Base-by-base conservation (phyloP, 1,140 invertebrate genomes). In the Globodera ellingtonae region DNA sequence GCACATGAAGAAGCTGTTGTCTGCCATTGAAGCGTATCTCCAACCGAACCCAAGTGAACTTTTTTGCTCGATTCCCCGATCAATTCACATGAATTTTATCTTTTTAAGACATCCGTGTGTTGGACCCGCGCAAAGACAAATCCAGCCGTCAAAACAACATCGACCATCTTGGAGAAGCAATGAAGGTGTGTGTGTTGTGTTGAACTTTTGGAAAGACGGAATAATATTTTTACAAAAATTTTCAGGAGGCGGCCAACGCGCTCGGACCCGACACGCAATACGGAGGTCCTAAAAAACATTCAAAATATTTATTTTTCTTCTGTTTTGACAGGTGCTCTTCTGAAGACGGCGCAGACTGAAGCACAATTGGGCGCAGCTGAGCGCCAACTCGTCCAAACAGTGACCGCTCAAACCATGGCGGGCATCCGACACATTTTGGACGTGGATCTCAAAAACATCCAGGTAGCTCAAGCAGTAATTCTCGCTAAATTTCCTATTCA, bases 81-180 rank as follows among this genome's bases (percentile, higher is more conserved):
- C 35, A 35, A 3, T 21, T 3, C 15, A 56, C 10, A 67, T 48
- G 7, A 44, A 81, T 78, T 8, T 24, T 59, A n/a, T 9, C 52
- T n/a, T 15, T 24, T 50, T 46, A 21, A 94, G 95, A 94, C 76
- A 94, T 95, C 86, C 92, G 95, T 80, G 94, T 96, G 78, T 95
- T 97, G 91, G 95, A 98, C 89, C 95, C 93, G 85, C 93, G 97
- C 66, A 95, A 95, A 90, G 95, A 96, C 86, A 96, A 96, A 91
- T 93, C 94, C 35, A 93, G 93, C 72, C 92, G 95, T 56, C 89
- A 94, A 13, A 96, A 93, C 84, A 95, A 96, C 90, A 90, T 95
- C 81, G 95, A 97, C 90, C 93, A 94, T 82, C 91, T 98, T 21
- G 96, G 95, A 4, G 91, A 94, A 78, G 93, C 95, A 86, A 95